Evolutionary conservation across 2,797 vertebrate species (phyloP).

Genomic region (Loris lydekkerianus): DNA sequence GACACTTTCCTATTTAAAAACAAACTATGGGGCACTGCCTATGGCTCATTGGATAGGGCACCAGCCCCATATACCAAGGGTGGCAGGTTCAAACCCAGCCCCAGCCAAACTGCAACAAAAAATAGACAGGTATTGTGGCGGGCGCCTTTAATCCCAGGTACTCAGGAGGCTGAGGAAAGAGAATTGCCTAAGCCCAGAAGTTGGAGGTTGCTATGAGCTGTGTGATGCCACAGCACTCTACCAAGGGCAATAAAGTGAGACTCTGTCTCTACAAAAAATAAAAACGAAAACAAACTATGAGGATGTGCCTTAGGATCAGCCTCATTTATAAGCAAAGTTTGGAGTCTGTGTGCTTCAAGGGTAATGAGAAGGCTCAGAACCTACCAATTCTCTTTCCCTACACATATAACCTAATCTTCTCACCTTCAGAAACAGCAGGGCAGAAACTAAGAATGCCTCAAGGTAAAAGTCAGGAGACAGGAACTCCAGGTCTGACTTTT

Average conservation of each 20-base stretch:
- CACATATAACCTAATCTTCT: background rate
- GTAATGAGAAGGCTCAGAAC: background rate
- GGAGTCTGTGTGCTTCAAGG: background rate
- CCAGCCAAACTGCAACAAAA: too few species aligned
- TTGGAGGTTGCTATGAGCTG: too few species aligned
- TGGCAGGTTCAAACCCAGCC: too few species aligned
- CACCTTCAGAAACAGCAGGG: background rate
- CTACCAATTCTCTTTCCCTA: background rate
- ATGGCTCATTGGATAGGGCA: too few species aligned
- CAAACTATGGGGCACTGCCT: background rate
- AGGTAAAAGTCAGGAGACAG: background rate
- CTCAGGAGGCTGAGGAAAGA: too few species aligned
- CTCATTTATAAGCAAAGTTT: background rate
- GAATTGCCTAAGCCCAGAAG: too few species aligned
- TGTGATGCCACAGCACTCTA: too few species aligned
- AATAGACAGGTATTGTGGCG: too few species aligned
- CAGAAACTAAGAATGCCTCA: background rate
- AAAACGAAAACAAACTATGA: background rate
- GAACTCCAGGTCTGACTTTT: background rate
- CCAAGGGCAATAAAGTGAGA: too few species aligned
- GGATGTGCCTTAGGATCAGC: background rate
- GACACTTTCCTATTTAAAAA: background rate
- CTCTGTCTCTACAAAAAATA: too few species aligned
- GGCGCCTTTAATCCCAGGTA: too few species aligned
- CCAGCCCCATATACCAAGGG: too few species aligned